A percentile compares a stretch with the other conserved stretches of the same genome.
phyloP scores from a whole-genome alignment of 2,888 invertebrate species.

The Hirtodrosophila duncani region DNA sequence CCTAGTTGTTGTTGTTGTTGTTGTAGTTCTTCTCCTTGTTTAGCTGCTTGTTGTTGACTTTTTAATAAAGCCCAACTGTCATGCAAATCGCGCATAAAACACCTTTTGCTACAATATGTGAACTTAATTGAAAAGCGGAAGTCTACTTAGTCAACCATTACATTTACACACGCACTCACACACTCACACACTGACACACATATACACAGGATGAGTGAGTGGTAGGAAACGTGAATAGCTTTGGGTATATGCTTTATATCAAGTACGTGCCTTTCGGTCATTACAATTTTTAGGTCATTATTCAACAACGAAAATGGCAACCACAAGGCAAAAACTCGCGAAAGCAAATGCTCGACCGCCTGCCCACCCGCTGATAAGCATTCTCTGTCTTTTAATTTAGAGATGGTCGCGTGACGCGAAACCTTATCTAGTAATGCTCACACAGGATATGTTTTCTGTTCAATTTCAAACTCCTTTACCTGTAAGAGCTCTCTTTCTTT shows the following conservation, averaged over 20 bases:
- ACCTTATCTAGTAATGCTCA: no score
- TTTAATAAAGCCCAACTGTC: constrained; percentile 61
- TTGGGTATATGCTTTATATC: constrained; percentile 51
- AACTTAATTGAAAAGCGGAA: constrained; percentile 72
- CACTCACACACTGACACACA: constrained; percentile 10
- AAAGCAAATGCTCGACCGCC: constrained; percentile 22
- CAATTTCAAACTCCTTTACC: no score
- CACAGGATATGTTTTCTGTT: no score
- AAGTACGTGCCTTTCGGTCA: constrained; percentile 70
- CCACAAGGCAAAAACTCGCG: constrained; percentile 42
- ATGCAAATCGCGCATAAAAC: constrained; percentile 72
- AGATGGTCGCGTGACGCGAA: constrained; percentile 23
- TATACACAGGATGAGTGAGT: neutral
- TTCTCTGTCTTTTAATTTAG: no score
- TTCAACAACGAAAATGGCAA: constrained; percentile 58
- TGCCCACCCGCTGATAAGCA: no score
- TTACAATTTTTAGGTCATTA: constrained; percentile 70
- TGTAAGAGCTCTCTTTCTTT: no score
- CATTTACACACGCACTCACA: constrained; percentile 16
- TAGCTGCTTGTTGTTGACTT: no score
- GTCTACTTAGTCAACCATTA: constrained; percentile 61
- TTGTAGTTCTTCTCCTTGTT: constrained; percentile 6
- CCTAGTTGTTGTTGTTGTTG: constrained; percentile 15
- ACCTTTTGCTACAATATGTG: constrained; percentile 67
- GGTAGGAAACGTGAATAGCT: neutral